Conservation (phyloP, 2,888 invertebrate species). For the Coelopa pilipes region DNA sequence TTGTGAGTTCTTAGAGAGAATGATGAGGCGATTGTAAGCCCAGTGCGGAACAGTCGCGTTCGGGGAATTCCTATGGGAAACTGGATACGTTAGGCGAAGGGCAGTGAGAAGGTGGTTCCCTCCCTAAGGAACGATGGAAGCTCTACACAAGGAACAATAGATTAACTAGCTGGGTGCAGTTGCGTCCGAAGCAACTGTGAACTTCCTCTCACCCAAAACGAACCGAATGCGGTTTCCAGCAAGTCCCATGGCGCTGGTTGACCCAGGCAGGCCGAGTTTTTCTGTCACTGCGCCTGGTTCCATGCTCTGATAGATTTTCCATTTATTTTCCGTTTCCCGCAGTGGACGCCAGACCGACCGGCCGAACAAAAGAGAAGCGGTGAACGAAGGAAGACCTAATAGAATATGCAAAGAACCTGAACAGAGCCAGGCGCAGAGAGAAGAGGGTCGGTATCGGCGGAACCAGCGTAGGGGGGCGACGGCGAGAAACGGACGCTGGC, state of each 20-base stretch:
- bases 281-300: slow-evolving; percentile 14
- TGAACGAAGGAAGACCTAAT: background rate
- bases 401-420: slow-evolving; percentile 14
- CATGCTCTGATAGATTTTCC: slow-evolving; percentile 31
- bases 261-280: slow-evolving; percentile 20
- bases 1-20: too few species aligned
- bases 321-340: slow-evolving; percentile 7
- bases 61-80: too few species aligned
- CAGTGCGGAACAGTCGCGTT: too few species aligned
- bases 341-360: background rate
- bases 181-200: too few species aligned
- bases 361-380: background rate
- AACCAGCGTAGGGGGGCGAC: too few species aligned
- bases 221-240: background rate
- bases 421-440: slow-evolving; percentile 5
- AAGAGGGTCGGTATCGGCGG: background rate
- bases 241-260: slow-evolving; percentile 16
- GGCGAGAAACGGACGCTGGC: background rate
- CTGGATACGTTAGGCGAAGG: too few species aligned
- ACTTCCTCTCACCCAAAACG: background rate
- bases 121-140: too few species aligned
- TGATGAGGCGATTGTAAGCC: too few species aligned
- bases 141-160: too few species aligned
- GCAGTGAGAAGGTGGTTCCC: too few species aligned
- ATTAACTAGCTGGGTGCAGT: too few species aligned